A percentile compares a stretch with the other conserved stretches of the same genome.
Conservation (phyloP, 2,888 invertebrate species). For the Pachymerium ferrugineum region DNA sequence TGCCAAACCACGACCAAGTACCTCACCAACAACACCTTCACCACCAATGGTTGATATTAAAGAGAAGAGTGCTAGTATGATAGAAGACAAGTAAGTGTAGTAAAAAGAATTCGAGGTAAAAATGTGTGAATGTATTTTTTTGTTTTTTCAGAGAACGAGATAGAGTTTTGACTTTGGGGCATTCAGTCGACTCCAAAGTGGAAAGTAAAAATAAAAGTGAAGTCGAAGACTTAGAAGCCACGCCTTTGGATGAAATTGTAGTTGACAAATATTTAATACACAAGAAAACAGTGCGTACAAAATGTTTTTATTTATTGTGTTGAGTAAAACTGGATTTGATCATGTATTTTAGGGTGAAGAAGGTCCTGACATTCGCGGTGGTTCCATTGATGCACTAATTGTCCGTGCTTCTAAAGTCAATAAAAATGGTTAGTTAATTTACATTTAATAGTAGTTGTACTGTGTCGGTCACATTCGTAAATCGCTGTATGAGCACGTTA, state of each 20-base stretch:
- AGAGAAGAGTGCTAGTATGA: constrained; percentile 24
- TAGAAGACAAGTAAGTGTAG: neutral
- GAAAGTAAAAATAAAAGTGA: constrained; percentile 30
- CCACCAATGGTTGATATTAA: constrained; percentile 15
- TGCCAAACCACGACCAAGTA: neutral
- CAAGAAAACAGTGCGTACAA: constrained; percentile 59
- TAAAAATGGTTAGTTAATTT: constrained; percentile 56
- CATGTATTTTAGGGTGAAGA: constrained; percentile 55
- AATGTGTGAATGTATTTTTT: neutral
- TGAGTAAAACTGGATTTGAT: neutral
- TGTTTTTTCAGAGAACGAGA: constrained; percentile 31
- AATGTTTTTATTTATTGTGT: no score
- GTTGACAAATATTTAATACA: constrained; percentile 71
- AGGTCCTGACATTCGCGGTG: constrained; percentile 86
- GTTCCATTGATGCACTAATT: constrained; percentile 86
- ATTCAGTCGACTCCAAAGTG: constrained; percentile 25
- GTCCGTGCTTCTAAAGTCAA: constrained; percentile 93
- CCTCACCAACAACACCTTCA: constrained; percentile 1
- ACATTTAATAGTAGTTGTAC: neutral
- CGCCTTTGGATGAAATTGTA: constrained; percentile 67
- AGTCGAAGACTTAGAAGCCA: constrained; percentile 35
- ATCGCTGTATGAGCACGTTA: neutral
- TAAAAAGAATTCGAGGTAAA: neutral
- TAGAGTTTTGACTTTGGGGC: neutral
- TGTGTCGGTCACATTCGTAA: neutral